Evolutionary conservation across 2,888 invertebrate genomes (phyloP).

Genomic region (Cecidostiba fungosa): DNA sequence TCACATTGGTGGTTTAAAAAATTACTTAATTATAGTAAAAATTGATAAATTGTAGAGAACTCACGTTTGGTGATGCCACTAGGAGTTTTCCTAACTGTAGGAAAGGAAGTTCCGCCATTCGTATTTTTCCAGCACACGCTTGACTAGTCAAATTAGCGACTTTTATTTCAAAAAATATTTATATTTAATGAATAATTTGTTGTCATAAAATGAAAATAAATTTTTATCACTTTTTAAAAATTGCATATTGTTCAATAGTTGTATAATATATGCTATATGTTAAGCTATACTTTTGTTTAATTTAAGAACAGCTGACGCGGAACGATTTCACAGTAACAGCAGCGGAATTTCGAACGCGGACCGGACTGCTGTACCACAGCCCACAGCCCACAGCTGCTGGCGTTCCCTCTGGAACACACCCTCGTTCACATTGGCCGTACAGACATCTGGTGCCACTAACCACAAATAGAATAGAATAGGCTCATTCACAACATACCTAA

Average conservation of each 20-base stretch:
- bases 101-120: conserved; percentile 71
- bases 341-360: too few relatives aligned
- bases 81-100: conserved; percentile 82
- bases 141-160: conserved; percentile 18
- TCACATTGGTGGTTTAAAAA: conserved; percentile 65
- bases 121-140: neutral
- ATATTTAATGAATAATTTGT: neutral
- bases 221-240: neutral
- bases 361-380: too few relatives aligned
- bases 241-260: neutral
- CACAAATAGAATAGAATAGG: too few relatives aligned
- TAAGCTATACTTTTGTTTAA: neutral
- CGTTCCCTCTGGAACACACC: too few relatives aligned
- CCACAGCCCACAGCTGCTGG: too few relatives aligned
- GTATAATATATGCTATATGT: neutral
- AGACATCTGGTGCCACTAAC: too few relatives aligned
- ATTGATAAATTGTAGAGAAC: conserved; percentile 70
- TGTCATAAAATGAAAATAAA: neutral
- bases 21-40: conserved; percentile 70
- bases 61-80: conserved; percentile 91
- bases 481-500: conserved; percentile 36
- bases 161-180: neutral
- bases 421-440: too few relatives aligned
- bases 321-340: too few relatives aligned
- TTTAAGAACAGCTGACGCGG: too few relatives aligned